Evolutionary conservation across 2,113 vertebrate genomes (phyloP).

Genomic region (Odocoileus hemionus): DNA sequence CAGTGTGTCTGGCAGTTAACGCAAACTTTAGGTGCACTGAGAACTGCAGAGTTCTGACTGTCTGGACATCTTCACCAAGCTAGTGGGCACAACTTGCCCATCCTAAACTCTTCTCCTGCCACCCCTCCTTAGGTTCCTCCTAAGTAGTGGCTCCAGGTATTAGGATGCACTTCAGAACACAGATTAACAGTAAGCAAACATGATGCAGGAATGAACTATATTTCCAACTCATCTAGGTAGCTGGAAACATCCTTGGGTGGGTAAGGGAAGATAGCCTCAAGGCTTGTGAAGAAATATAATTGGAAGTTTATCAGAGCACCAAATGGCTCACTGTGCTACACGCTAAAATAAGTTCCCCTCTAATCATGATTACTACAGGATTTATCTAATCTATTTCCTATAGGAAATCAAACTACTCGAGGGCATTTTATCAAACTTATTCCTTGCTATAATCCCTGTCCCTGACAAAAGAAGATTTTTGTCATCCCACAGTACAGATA

Average conservation of each 20-base stretch:
- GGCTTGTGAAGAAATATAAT: conserved; percentile 15
- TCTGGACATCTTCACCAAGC: background rate
- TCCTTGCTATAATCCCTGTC: conserved; percentile 45
- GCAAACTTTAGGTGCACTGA: background rate
- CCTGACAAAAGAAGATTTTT: conserved; percentile 65
- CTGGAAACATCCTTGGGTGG: background rate
- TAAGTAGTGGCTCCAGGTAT: background rate
- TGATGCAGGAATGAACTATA: background rate
- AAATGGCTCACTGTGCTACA: conserved; percentile 21
- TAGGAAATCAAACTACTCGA: conserved; percentile 45
- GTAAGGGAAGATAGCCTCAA: background rate
- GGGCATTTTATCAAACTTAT: conserved; percentile 47
- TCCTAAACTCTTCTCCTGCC: background rate
- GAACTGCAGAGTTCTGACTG: background rate
- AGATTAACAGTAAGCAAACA: background rate
- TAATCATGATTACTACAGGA: conserved; percentile 17
- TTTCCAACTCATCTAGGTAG: background rate
- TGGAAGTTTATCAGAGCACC: conserved; percentile 28
- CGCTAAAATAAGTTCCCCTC: conserved; percentile 8
- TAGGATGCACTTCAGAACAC: background rate
- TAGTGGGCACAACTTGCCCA: background rate
- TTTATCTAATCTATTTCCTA: conserved; percentile 49
- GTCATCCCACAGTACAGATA: conserved; percentile 38
- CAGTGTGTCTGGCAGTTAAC: background rate
- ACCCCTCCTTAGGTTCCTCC: background rate